Conservation (phyloP, 2,113 vertebrate species). For the Rhynchomys soricoides region DNA sequence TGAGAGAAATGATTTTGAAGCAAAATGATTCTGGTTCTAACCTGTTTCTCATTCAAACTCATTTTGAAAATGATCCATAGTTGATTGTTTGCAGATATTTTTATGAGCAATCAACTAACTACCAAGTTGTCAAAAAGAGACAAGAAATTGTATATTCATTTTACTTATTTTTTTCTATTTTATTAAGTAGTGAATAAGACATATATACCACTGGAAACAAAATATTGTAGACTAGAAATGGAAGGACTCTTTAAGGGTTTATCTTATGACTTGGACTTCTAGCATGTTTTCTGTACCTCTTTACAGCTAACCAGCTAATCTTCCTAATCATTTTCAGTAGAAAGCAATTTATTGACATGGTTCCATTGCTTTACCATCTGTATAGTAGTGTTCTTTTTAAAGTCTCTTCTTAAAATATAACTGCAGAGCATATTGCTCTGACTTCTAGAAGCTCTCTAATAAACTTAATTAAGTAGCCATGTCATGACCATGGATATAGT, state of each 20-base stretch:
- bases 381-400: conserved; percentile 9
- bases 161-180: conserved; percentile 46
- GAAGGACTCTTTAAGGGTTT: conserved; percentile 17
- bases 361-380: conserved; percentile 34
- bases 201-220: background rate
- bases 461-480: conserved; percentile 29
- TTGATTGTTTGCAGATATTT: conserved; percentile 47
- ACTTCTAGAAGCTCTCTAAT: background rate
- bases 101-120: conserved; percentile 18
- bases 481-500: background rate
- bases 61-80: conserved; percentile 16
- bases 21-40: conserved; percentile 23
- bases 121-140: background rate
- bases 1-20: conserved; percentile 40
- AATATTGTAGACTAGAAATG: conserved; percentile 53
- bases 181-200: conserved; percentile 25
- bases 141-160: conserved; percentile 5
- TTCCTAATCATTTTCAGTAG: conserved; percentile 40
- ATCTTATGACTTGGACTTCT: background rate
- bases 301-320: conserved; percentile 34
- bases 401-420: conserved; percentile 57
- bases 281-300: background rate
- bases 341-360: conserved; percentile 24
- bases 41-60: conserved; percentile 1
- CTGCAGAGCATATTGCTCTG: conserved; percentile 1